Evolutionary conservation across 2,888 invertebrate genomes (phyloP), one percentile per base, ranked within the genome.

Genomic region (Agonopterix arenella): DNA sequence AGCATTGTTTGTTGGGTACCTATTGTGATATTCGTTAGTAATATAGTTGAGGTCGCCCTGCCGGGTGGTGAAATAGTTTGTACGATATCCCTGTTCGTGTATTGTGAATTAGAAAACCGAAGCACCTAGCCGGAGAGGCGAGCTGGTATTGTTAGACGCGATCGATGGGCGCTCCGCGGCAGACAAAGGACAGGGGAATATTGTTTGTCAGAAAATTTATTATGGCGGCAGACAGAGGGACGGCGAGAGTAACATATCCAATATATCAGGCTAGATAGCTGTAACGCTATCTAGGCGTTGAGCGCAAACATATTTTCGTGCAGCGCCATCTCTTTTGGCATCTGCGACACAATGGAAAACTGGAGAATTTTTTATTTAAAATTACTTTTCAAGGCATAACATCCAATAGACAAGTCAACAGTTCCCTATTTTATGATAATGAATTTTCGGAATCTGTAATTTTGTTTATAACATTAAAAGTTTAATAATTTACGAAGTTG

Each of bases 151-250:
- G 80, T 81, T 70, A 62, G 56, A 49, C 54, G 48, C 64, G 75
- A 77, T 77, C 80, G 81, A 82, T 81, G 76, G 70, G 60, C 68
- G 72, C 53, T 62, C 60, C 58, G 11, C 58, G 47, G 64, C 66
- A 77, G 78, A 88, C 84, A 84, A 84, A 81, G 79, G 84, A 74
- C 71, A 69, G 58, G 74, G 76, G 80, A 82, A 85, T 85, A 85
- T 84, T 85, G 85, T 86, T 85, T 84, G 84, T 82, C 79, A 82
- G 79, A 76, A 84, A 85, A 85, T 85, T 85, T 86, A 85, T 85
- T 85, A 83, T 73, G 71, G 77, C 73, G 66, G 67, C 68, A 68
- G 73, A 70, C 68, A 67, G 66, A 60, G 64, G 64, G 59, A 59
- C 61, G 62, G 59, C 61, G 62, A 61, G 59, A 66, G 67, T 66